Percentiles rank a stretch among this genome's conserved stretches.
Conservation (phyloP, 2,797 vertebrate species). For the Tangara arthus region DNA sequence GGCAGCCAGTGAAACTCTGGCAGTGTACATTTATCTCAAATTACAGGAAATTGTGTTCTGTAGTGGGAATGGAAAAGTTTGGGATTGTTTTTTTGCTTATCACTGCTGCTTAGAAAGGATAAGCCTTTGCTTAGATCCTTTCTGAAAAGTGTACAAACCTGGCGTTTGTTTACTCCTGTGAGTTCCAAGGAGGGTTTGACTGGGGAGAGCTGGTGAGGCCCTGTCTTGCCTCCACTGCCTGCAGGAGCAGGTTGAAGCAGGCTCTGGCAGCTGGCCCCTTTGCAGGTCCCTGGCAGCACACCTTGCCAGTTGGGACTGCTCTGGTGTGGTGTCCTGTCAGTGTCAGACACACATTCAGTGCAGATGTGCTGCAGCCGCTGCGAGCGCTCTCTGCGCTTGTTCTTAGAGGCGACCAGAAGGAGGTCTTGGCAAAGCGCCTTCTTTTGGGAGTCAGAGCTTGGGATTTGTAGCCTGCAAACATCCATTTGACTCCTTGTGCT, state of each 20-base stretch:
- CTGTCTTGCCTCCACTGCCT: background rate
- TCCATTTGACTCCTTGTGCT: background rate
- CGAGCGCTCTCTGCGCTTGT: fast-evolving
- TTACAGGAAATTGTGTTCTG: background rate
- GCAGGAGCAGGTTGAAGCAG: background rate
- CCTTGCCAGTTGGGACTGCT: fast-evolving
- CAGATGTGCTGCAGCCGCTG: fast-evolving
- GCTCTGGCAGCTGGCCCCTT: background rate
- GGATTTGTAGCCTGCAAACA: background rate
- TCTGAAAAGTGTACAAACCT: background rate
- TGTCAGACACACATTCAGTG: fast-evolving
- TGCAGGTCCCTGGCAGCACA: background rate
- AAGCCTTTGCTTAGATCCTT: background rate
- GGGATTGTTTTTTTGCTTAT: background rate
- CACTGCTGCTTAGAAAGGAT: background rate
- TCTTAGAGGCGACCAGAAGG: background rate
- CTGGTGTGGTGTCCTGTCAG: fast-evolving
- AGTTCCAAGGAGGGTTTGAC: background rate
- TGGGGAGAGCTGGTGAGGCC: background rate
- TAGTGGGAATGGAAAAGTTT: background rate
- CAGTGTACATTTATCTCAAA: background rate
- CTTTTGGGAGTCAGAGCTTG: background rate
- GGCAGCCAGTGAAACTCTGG: background rate
- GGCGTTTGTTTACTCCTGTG: fast-evolving
- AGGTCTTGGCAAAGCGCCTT: background rate